Evolutionary conservation across 2,888 invertebrate species (phyloP).

Genomic region (Coenonympha arcania): DNA sequence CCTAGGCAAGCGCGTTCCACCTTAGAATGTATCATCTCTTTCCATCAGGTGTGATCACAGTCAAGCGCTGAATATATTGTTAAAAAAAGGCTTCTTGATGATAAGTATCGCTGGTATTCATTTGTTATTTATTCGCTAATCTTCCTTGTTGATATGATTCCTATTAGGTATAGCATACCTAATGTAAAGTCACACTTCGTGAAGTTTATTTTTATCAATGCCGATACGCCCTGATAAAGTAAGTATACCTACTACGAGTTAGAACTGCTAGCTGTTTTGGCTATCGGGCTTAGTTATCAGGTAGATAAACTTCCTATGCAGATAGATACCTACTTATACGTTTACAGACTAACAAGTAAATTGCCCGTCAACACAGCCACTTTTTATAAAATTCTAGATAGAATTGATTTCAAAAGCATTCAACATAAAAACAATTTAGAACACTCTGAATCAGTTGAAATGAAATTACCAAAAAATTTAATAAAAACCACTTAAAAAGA

Average conservation of each 20-base stretch:
- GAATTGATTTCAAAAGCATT: not conserved
- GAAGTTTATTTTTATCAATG: not conserved
- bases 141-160: not conserved
- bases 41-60: no score
- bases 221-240: not conserved
- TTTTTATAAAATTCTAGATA: not conserved
- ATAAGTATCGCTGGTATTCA: no score
- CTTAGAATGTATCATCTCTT: no score
- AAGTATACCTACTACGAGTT: no score
- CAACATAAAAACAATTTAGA: not conserved
- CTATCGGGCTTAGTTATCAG: not conserved
- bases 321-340: not conserved
- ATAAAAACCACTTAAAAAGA: not conserved
- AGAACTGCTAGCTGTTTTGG: no score
- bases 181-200: not conserved
- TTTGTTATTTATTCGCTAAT: not conserved
- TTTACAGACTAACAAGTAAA: not conserved
- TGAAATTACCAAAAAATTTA: not conserved
- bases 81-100: no score
- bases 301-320: no score
- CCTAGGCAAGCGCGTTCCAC: no score
- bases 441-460: not conserved
- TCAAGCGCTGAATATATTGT: no score
- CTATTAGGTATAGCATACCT: not conserved
- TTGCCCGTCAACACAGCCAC: not conserved